phyloP scores from a whole-genome alignment of 1,140 invertebrate species.

The Drosophila lowei region DNA sequence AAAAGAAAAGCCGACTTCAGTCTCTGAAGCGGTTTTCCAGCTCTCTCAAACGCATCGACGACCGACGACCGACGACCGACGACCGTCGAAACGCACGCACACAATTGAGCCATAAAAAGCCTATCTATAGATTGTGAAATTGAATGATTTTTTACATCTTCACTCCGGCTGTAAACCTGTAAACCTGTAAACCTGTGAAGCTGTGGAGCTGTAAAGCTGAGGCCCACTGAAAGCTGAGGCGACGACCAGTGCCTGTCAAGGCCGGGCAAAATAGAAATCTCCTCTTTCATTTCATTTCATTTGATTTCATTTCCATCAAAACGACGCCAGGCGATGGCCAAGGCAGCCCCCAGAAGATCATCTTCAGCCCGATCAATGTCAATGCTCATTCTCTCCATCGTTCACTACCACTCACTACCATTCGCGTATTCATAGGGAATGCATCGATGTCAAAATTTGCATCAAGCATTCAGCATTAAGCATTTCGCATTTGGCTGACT shows the following conservation, averaged over 20 bases:
- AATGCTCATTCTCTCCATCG: conserved; percentile 20
- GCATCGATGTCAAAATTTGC: conserved; percentile 49
- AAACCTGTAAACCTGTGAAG: not conserved
- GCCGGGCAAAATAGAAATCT: conserved; percentile 40
- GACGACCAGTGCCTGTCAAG: conserved; percentile 34
- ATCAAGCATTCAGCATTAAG: conserved; percentile 13
- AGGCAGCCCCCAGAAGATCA: not conserved
- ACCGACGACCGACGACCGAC: not conserved
- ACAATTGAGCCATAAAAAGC: conserved; percentile 58
- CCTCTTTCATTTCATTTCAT: conserved; percentile 1
- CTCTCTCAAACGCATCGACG: conserved; percentile 26
- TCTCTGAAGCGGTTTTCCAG: conserved; percentile 55
- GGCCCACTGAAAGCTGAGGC: conserved; percentile 21
- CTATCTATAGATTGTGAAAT: conserved; percentile 44
- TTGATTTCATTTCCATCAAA: conserved; percentile 1
- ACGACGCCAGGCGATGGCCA: conserved; percentile 13
- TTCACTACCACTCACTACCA: not conserved
- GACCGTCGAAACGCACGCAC: not conserved
- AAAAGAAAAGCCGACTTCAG: conserved; percentile 38
- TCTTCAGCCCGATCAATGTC: conserved; percentile 36
- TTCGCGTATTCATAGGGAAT: not conserved
- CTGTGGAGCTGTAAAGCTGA: not conserved
- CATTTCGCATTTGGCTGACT: conserved; percentile 24
- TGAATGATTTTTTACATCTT: conserved; percentile 29
- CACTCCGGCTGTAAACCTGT: not conserved